Conservation (phyloP, 53 echinoderm and acorn worm genomes). For the Echinarachnius parma region DNA sequence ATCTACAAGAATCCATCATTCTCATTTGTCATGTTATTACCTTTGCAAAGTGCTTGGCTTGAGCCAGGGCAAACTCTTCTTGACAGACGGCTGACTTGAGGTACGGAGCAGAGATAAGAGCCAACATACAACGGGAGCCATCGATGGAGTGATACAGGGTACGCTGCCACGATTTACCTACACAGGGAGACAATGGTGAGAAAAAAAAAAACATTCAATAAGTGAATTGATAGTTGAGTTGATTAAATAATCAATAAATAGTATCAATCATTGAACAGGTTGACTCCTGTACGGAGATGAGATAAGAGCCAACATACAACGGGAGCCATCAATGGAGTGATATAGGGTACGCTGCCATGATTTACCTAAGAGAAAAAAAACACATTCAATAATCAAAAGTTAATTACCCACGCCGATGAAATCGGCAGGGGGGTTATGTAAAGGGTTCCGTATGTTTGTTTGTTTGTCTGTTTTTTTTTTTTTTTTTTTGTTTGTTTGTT, state of each 20-base stretch:
- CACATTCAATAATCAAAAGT: too few relatives aligned
- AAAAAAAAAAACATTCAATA: not conserved
- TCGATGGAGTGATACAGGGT: slow-evolving; percentile 92
- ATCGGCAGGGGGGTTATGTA: too few relatives aligned
- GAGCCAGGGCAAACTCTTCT: slow-evolving; percentile 85
- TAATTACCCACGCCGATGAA: too few relatives aligned
- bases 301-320: slow-evolving; percentile 34
- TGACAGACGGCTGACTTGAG: slow-evolving; percentile 83
- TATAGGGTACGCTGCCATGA: slow-evolving; percentile 60
- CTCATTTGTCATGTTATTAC: too few relatives aligned
- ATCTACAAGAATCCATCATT: too few relatives aligned
- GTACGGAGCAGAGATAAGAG: slow-evolving; percentile 75
- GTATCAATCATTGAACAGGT: not conserved
- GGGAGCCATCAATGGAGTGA: not conserved
- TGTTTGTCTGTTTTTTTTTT: too few relatives aligned
- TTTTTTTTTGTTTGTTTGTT: too few relatives aligned
- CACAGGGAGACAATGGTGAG: too few relatives aligned
- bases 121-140: slow-evolving; percentile 78
- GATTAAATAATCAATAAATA: not conserved
- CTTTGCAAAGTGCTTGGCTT: slow-evolving; percentile 73
- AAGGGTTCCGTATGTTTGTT: too few relatives aligned
- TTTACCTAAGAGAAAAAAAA: slow-evolving; percentile 36
- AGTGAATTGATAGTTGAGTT: too few relatives aligned
- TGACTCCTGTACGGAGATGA: slow-evolving; percentile 46
- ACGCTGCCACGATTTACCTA: slow-evolving; percentile 91